Evolutionary conservation across 1,140 invertebrate species (phyloP).

Genomic region (Panonychus citri): DNA sequence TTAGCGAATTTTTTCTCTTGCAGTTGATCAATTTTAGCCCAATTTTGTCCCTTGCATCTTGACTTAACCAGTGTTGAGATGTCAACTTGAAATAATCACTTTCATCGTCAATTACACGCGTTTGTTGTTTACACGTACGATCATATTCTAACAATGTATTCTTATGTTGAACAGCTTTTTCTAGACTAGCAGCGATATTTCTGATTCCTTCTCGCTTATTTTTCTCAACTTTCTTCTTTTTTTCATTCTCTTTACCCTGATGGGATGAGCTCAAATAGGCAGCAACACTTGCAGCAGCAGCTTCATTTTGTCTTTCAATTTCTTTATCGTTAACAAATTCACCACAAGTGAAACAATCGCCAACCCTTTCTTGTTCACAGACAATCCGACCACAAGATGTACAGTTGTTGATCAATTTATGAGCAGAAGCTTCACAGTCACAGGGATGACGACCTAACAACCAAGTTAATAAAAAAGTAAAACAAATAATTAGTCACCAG

Average conservation of each 20-base stretch:
- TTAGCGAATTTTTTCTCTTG: conserved; percentile 38
- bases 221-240: not conserved
- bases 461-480: too few species aligned
- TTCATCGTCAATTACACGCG: conserved; percentile 80
- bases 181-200: conserved; percentile 17
- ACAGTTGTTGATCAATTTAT: conserved; percentile 80
- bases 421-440: conserved; percentile 73
- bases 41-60: conserved; percentile 40
- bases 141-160: conserved; percentile 68
- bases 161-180: conserved; percentile 50
- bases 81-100: conserved; percentile 68
- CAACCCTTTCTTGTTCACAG: conserved; percentile 84
- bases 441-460: conserved; percentile 48
- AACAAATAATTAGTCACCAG: too few species aligned
- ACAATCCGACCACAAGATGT: conserved; percentile 76
- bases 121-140: conserved; percentile 50
- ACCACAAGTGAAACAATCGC: conserved; percentile 79
- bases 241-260: not conserved
- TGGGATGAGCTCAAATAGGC: not conserved
- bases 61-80: conserved; percentile 49
- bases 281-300: conserved; percentile 4
- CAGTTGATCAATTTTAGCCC: conserved; percentile 45
- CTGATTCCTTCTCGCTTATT: not conserved
- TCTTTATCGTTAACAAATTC: conserved; percentile 33
- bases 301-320: not conserved